These are phyloP conservation scores for Drosophila albomicans DNA, from an alignment of 1,140 invertebrate genomes.

Conservation along the genomic window DNA sequence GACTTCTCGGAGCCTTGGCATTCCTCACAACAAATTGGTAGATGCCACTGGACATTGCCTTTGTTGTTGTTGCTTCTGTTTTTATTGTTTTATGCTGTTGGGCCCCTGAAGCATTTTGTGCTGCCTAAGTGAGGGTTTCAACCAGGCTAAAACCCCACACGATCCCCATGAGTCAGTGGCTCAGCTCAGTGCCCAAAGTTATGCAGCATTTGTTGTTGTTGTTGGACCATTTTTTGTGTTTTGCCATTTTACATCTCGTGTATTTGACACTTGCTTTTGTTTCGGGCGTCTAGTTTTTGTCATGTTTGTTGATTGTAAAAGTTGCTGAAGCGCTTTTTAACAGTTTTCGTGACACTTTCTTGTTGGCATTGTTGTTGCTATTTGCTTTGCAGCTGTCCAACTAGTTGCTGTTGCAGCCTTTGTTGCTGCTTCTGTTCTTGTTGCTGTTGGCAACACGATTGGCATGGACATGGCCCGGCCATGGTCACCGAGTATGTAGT, in stretches of 20 bases:
- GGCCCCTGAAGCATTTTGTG: conserved; percentile 34
- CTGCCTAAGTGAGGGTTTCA: conserved; percentile 57
- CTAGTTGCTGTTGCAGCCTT: conserved; percentile 27
- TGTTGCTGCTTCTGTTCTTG: neutral
- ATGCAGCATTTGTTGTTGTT: conserved; percentile 59
- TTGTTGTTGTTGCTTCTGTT: conserved; percentile 4
- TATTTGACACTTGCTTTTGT: conserved; percentile 76
- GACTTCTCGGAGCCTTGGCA: neutral
- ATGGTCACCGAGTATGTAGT: conserved; percentile 7
- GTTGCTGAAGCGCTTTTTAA: conserved; percentile 81
- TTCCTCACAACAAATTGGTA: conserved; percentile 1
- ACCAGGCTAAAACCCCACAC: conserved; percentile 6
- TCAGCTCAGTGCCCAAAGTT: conserved; percentile 46
- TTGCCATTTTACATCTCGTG: conserved; percentile 49
- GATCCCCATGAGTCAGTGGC: neutral
- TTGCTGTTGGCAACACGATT: conserved; percentile 39
- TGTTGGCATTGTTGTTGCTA: conserved; percentile 20
- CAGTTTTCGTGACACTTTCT: conserved; percentile 75
- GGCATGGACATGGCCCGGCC: conserved; percentile 23
- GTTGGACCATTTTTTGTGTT: conserved; percentile 19
- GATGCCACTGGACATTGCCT: neutral
- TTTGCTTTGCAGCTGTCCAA: conserved; percentile 9
- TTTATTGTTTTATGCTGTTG: conserved; percentile 26
- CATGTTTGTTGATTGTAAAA: conserved; percentile 82
- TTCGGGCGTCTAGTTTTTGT: conserved; percentile 70